Evolutionary conservation across 1,140 invertebrate species (phyloP).

Genomic region (Riptortus pedestris): DNA sequence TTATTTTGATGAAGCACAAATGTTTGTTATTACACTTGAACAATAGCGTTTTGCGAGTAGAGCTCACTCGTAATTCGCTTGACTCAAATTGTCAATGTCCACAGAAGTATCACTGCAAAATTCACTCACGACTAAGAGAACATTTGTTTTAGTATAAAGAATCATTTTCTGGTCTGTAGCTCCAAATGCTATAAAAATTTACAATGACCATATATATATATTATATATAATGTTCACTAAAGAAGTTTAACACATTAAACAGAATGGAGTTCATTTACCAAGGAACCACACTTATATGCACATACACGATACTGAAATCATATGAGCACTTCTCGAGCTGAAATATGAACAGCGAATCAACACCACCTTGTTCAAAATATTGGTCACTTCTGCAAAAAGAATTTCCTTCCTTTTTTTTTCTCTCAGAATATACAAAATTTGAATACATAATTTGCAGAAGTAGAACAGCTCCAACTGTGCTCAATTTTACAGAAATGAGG

Average conservation of each 20-base stretch:
- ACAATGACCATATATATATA: neutral
- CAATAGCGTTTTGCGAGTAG: conserved; percentile 1
- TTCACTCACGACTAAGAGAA: conserved; percentile 16
- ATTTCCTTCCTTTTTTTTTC: no score
- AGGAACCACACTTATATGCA: neutral
- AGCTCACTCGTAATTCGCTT: neutral
- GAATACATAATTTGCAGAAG: no score
- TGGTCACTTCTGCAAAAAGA: no score
- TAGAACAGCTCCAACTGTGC: neutral
- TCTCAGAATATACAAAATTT: no score
- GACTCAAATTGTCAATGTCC: neutral
- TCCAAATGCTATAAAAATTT: conserved; percentile 4
- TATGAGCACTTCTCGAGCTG: neutral
- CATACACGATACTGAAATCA: conserved; percentile 6
- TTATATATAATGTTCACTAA: conserved; percentile 13
- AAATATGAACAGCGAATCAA: neutral
- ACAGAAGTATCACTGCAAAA: conserved; percentile 9
- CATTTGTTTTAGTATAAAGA: neutral
- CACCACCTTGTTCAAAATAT: no score
- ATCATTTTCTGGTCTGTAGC: neutral
- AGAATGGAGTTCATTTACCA: conserved; percentile 12
- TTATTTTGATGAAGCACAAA: neutral
- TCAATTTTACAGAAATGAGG: neutral
- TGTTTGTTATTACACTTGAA: conserved; percentile 8
- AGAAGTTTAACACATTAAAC: conserved; percentile 9